Evolutionary conservation across 92 coral and sea anemone genomes (phyloP).

Genomic region (Epizoanthus stellaris): DNA sequence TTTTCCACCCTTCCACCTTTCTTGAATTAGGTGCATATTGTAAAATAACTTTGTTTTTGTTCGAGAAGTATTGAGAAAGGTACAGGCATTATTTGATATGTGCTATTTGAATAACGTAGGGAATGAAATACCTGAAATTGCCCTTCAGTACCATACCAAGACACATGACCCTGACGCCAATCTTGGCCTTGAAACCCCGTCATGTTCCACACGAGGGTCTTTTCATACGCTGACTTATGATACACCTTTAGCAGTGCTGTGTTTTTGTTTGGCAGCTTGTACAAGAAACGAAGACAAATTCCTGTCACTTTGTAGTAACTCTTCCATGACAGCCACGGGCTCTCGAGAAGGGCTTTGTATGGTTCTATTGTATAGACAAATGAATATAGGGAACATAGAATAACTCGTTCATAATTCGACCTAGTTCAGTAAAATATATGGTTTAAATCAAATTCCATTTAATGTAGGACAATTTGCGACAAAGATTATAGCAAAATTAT

Average conservation of each 20-base stretch:
- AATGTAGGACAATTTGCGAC: no score
- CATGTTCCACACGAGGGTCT: background rate
- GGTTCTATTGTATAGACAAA: background rate
- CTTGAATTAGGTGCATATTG: no score
- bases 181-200: conserved; percentile 11
- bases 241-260: background rate
- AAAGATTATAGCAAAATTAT: no score
- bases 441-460: no score
- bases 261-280: background rate
- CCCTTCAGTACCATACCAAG: background rate
- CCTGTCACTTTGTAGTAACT: background rate
- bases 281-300: conserved; percentile 13
- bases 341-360: background rate
- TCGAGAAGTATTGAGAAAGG: no score
- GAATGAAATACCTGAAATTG: no score
- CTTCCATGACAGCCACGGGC: conserved; percentile 19
- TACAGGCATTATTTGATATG: no score
- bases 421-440: no score
- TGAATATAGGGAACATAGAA: background rate
- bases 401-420: no score
- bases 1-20: no score
- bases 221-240: background rate
- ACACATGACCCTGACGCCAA: background rate
- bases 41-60: no score
- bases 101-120: no score